Evolutionary conservation across 2,888 invertebrate genomes (phyloP).

Genomic region (Scaptodrosophila latifasciaeformis): DNA sequence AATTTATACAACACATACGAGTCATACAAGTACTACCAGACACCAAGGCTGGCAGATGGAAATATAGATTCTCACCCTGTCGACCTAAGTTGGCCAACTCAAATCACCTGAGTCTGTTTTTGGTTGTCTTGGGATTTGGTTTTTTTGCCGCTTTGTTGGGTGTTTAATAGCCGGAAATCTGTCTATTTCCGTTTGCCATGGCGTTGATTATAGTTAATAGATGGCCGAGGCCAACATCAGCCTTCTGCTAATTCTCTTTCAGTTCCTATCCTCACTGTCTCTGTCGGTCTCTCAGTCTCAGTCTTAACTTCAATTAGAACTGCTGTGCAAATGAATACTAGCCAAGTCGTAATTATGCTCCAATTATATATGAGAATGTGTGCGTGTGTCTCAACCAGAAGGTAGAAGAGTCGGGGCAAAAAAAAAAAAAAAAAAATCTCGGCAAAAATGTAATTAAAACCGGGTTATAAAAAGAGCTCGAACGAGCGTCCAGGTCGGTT

Average conservation of each 20-base stretch:
- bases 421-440: constrained; percentile 61
- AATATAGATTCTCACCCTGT: not conserved
- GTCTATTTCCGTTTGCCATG: constrained; percentile 66
- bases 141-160: constrained; percentile 57
- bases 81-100: too few species aligned
- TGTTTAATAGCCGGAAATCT: constrained; percentile 69
- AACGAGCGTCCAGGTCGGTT: constrained; percentile 9
- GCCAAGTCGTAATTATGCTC: constrained; percentile 63
- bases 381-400: constrained; percentile 22
- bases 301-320: too few species aligned
- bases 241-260: constrained; percentile 49
- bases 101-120: too few species aligned
- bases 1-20: constrained; percentile 46
- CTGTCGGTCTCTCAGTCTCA: too few species aligned
- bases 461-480: constrained; percentile 33
- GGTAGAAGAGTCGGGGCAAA: too few species aligned
- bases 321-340: too few species aligned
- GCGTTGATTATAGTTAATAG: constrained; percentile 69
- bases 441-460: constrained; percentile 53
- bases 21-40: too few species aligned
- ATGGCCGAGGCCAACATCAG: constrained; percentile 33
- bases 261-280: constrained; percentile 41
- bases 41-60: not conserved
- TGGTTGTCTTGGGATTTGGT: not conserved
- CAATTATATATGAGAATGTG: constrained; percentile 48